A percentile compares a stretch with the other conserved stretches of the same genome.
These are phyloP conservation scores for Parnassius apollo DNA, from an alignment of 2,888 invertebrate species.

Conservation along the genomic window DNA sequence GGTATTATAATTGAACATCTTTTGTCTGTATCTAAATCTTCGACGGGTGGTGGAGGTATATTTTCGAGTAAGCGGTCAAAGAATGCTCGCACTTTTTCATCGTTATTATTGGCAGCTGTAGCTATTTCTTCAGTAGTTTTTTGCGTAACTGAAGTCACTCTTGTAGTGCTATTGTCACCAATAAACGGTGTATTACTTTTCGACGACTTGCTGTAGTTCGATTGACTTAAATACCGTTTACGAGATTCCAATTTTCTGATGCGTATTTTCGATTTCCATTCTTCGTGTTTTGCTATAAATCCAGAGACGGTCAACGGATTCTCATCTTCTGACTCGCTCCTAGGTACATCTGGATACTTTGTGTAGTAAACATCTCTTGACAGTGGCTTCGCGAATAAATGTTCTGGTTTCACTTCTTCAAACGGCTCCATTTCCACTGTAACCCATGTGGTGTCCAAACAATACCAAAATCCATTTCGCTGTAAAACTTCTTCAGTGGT, in stretches of 20 bases:
- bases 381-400: slow-evolving; percentile 59
- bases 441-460: slow-evolving; percentile 64
- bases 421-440: slow-evolving; percentile 71
- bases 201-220: slow-evolving; percentile 41
- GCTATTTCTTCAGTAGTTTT: slow-evolving; percentile 25
- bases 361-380: slow-evolving; percentile 67
- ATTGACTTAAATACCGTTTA: slow-evolving; percentile 46
- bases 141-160: slow-evolving; percentile 42
- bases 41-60: slow-evolving; percentile 61
- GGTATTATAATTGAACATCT: slow-evolving; percentile 35
- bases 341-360: slow-evolving; percentile 65
- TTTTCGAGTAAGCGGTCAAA: slow-evolving; percentile 56
- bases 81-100: slow-evolving; percentile 56
- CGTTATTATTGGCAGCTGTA: slow-evolving; percentile 36
- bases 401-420: slow-evolving; percentile 64
- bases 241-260: slow-evolving; percentile 52
- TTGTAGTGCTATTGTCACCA: slow-evolving; percentile 42
- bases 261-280: slow-evolving; percentile 64
- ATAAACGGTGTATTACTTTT: slow-evolving; percentile 38
- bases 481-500: slow-evolving; percentile 71
- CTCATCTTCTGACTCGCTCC: slow-evolving; percentile 75
- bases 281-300: slow-evolving; percentile 58
- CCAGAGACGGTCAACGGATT: slow-evolving; percentile 60
- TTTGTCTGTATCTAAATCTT: slow-evolving; percentile 38
- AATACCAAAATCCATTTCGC: slow-evolving; percentile 67